Conservation (phyloP, 2,888 invertebrate genomes). For the Cephus sareptanus region DNA sequence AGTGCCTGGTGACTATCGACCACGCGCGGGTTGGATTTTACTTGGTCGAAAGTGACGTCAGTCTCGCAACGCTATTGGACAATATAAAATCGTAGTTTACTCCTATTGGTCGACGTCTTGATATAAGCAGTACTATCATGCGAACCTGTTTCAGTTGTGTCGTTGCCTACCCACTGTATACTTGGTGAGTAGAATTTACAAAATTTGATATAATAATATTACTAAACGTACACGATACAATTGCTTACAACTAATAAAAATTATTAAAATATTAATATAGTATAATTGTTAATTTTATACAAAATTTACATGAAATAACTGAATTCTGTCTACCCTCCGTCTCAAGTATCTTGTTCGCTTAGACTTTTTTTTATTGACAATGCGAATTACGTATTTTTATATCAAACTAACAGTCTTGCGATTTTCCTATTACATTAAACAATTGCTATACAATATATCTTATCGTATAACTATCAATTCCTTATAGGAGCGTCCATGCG, state of each 20-base stretch:
- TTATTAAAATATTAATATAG: too few relatives aligned
- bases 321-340: too few relatives aligned
- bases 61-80: constrained; percentile 14
- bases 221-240: background rate
- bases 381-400: too few relatives aligned
- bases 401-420: too few relatives aligned
- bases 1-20: constrained; percentile 3
- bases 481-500: too few relatives aligned
- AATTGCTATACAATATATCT: too few relatives aligned
- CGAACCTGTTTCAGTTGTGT: constrained; percentile 56
- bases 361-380: too few relatives aligned
- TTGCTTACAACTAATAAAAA: background rate
- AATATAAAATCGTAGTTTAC: constrained; percentile 18
- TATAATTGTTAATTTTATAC: too few relatives aligned
- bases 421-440: too few relatives aligned
- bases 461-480: too few relatives aligned
- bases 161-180: constrained; percentile 55
- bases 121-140: constrained; percentile 52
- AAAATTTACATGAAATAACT: too few relatives aligned
- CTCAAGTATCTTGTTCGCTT: too few relatives aligned
- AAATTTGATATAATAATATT: background rate
- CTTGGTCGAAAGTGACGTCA: constrained; percentile 28
- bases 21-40: constrained; percentile 24
- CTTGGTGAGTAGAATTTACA: constrained; percentile 51
- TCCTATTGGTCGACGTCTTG: constrained; percentile 44